Percentiles rank a stretch among this genome's conserved stretches.
Conservation (phyloP, 1,140 invertebrate genomes). For the Lordiphosa clarofinis region DNA sequence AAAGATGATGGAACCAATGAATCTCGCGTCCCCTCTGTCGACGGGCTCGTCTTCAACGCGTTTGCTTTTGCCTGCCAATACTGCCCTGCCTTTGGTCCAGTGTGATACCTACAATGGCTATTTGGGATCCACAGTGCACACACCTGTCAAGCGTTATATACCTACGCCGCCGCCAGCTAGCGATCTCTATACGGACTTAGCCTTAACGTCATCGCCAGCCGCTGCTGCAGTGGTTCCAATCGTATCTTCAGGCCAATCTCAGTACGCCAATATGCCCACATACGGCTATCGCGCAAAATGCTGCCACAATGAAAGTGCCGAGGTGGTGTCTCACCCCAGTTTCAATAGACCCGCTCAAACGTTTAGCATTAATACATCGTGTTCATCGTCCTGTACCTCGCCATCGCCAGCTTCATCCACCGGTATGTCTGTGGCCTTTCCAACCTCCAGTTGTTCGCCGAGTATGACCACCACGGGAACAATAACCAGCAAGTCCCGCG, state of each 20-base stretch:
- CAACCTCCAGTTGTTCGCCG: slow-evolving; percentile 41
- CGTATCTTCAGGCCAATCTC: slow-evolving; percentile 20
- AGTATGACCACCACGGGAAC: slow-evolving; percentile 11
- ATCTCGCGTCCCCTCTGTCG: slow-evolving; percentile 18
- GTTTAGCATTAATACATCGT: slow-evolving; percentile 24
- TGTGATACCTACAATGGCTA: slow-evolving; percentile 65
- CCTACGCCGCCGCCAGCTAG: slow-evolving; percentile 75
- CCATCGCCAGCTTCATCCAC: slow-evolving; percentile 31
- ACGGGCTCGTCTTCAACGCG: slow-evolving; percentile 27
- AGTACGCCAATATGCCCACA: slow-evolving; percentile 52
- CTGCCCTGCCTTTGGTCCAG: slow-evolving; percentile 38
- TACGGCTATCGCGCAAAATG: slow-evolving; percentile 66
- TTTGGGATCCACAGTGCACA: slow-evolving; percentile 72
- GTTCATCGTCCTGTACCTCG: slow-evolving; percentile 43
- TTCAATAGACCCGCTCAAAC: slow-evolving; percentile 44
- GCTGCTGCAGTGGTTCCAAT: slow-evolving; percentile 8
- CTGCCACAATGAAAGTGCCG: slow-evolving; percentile 41
- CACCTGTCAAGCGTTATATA: slow-evolving; percentile 77
- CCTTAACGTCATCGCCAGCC: slow-evolving; percentile 12
- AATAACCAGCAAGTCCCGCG: not conserved
- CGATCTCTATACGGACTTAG: slow-evolving; percentile 45
- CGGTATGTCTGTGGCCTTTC: slow-evolving; percentile 29
- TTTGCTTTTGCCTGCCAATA: slow-evolving; percentile 45
- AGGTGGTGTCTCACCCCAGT: slow-evolving; percentile 16
- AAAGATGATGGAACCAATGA: slow-evolving; percentile 33